These are phyloP conservation scores for Heterodera schachtii DNA, from an alignment of 1,140 invertebrate species.

Conservation along the genomic window DNA sequence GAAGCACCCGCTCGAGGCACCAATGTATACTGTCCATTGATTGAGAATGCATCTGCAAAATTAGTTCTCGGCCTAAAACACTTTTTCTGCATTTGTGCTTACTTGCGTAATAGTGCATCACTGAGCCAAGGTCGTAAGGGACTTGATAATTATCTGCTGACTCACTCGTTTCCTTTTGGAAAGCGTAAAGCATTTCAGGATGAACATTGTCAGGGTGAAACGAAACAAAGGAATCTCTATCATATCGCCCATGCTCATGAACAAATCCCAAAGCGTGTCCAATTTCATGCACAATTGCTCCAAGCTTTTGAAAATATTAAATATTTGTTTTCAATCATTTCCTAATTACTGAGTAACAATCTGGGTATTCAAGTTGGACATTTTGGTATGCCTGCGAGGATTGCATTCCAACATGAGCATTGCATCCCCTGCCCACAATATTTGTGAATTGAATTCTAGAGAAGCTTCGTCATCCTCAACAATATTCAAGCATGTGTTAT, in stretches of 20 bases:
- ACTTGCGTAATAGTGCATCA: constrained; percentile 33
- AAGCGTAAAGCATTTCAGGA: neutral
- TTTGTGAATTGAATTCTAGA: constrained; percentile 55
- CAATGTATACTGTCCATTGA: too few species aligned
- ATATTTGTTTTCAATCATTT: too few species aligned
- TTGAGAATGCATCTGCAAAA: too few species aligned
- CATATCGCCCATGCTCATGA: constrained; percentile 21
- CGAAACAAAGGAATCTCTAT: constrained; percentile 22
- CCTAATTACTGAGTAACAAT: too few species aligned
- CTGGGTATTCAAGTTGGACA: neutral
- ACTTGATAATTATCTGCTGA: neutral
- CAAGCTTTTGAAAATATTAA: constrained; percentile 6
- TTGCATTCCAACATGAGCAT: neutral
- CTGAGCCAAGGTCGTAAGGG: constrained; percentile 28
- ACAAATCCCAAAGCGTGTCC: constrained; percentile 31
- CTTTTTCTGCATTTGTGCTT: neutral
- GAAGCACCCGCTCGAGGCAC: neutral
- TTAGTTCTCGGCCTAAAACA: neutral
- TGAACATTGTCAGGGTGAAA: neutral
- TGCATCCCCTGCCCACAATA: constrained; percentile 32
- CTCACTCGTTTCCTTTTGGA: constrained; percentile 11
- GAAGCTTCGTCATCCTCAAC: constrained; percentile 44
- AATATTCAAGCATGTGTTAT: constrained; percentile 10
- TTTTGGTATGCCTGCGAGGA: too few species aligned
- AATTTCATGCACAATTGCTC: constrained; percentile 29